Evolutionary conservation across 2,888 invertebrate species (phyloP), one percentile per base, ranked within the genome.

Genomic region (Syrista parreyssii): DNA sequence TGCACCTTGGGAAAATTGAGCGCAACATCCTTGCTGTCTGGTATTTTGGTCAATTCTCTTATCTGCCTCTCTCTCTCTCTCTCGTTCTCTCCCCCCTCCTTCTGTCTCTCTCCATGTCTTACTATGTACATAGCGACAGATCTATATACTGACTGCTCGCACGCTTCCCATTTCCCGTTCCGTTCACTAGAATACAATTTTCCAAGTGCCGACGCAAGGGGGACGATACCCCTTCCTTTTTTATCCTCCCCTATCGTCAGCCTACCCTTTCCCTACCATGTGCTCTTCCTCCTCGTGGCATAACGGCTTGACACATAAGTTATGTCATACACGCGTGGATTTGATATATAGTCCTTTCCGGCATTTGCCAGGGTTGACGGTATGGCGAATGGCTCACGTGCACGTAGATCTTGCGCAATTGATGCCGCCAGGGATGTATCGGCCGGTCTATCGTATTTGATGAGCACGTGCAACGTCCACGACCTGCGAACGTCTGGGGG

Each of bases 401-500:
- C 31, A 40, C 35, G 36, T 68, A 68, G 73, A 40, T 36, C 34
- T 34, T 73, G 68, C 68, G 74, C 75, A 79, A 72, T 73, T 79
- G 78, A 78, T 76, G 79, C 74, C 79, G 79, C 74, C 79, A 79
- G 68, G 74, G 79, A 78, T 36, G 15, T 40, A 15, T 15, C 15
- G 0, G 9, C 55, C 23, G 23, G 1, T 55, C 55, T 1, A 23
- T 23, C 55, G 23, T 55, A 23, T 55, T 55, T 9, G 55, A 55
- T 23, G 6, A 55, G 23, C 55, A 55, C 55, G 55, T 55, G 55
- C 55, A 2, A 55, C 9, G 15, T 55, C 23, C 23, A 55, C 23
- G 23, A 23, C 6, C 23, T 55, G 55, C 0, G 23, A 2, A 0
- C 23, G 2, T 9, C 23, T 1, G 40, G 1, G 40, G 40, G 40